Conservation (phyloP, 2,113 vertebrate species). For the Xiphophorus couchianus region DNA sequence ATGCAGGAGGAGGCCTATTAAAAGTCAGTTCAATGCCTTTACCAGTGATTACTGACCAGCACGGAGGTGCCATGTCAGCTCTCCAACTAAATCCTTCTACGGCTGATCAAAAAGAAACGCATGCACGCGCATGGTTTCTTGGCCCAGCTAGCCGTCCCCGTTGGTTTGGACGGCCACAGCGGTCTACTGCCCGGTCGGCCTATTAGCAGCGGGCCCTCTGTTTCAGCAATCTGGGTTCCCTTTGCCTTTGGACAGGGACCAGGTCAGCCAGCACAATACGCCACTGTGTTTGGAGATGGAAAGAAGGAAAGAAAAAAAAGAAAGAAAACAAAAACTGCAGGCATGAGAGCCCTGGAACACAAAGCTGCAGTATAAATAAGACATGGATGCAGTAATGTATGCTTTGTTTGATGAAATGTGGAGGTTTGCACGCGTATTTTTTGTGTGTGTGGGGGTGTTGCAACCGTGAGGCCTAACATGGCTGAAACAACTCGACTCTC, state of each 20-base stretch:
- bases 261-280: conserved; percentile 75
- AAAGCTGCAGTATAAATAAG: conserved; percentile 27
- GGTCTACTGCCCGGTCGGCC: conserved; percentile 58
- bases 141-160: conserved; percentile 54
- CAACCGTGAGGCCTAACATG: too few species aligned
- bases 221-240: conserved; percentile 77
- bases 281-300: conserved; percentile 64
- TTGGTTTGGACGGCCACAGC: conserved; percentile 67
- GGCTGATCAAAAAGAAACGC: conserved; percentile 67
- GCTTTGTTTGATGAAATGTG: conserved; percentile 29
- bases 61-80: conserved; percentile 62
- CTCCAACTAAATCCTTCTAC: conserved; percentile 66
- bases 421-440: not conserved
- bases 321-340: conserved; percentile 37
- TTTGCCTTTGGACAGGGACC: conserved; percentile 70
- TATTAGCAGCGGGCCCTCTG: conserved; percentile 69
- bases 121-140: conserved; percentile 13
- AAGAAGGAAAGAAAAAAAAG: conserved; percentile 22
- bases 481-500: conserved; percentile 25
- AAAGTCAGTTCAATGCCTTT: conserved; percentile 74
- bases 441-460: not conserved
- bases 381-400: conserved; percentile 14
- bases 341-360: conserved; percentile 27
- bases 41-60: conserved; percentile 73
- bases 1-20: conserved; percentile 67